phyloP scores from a whole-genome alignment of 2,113 vertebrate genomes.

The Gobius niger region DNA sequence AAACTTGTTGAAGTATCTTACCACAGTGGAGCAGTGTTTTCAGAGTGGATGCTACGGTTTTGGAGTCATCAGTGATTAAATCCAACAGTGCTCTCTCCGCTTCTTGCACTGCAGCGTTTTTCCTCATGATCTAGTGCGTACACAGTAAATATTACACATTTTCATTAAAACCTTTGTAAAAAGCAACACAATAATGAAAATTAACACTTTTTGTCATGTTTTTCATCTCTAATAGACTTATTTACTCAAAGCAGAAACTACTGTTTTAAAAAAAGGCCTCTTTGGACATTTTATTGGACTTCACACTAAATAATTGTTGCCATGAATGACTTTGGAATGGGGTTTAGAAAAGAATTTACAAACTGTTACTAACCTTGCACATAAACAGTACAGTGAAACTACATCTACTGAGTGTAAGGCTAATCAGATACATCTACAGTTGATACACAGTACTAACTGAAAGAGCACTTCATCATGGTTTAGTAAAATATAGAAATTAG shows the following conservation, averaged over 20 bases:
- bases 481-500: no score
- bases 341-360: background rate
- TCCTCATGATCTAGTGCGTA: constrained; percentile 60
- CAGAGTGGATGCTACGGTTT: constrained; percentile 33
- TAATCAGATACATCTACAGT: background rate
- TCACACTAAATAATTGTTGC: background rate
- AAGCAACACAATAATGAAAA: background rate
- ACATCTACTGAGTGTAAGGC: background rate
- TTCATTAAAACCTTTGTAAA: background rate
- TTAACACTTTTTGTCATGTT: background rate
- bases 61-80: constrained; percentile 43
- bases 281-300: background rate
- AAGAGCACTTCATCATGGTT: no score
- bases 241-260: background rate
- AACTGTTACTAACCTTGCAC: background rate
- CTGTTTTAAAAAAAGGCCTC: background rate
- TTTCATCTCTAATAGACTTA: background rate
- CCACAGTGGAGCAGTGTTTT: constrained; percentile 66
- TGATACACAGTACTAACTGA: background rate
- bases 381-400: background rate
- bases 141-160: background rate
- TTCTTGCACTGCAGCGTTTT: constrained; percentile 36
- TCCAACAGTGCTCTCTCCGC: constrained; percentile 65
- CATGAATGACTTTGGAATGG: background rate
- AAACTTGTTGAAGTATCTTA: constrained; percentile 27